Evolutionary conservation across 2,113 vertebrate genomes (phyloP).

Genomic region (Ahaetulla prasina): DNA sequence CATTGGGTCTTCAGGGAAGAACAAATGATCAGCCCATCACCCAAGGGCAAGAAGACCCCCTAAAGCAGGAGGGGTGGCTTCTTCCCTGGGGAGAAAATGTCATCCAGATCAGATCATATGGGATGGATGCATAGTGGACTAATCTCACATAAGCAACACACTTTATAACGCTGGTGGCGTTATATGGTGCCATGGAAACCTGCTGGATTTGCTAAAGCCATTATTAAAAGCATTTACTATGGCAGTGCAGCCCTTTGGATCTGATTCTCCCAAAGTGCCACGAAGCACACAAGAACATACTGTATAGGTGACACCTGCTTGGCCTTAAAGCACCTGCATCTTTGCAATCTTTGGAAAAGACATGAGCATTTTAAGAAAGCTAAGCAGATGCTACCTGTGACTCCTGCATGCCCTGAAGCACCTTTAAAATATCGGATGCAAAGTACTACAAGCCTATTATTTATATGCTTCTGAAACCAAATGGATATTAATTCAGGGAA

Average conservation of each 20-base stretch:
- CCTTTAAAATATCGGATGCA: background rate
- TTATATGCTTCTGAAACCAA: background rate
- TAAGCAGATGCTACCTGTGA: background rate
- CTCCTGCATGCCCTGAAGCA: background rate
- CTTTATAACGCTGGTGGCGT: background rate
- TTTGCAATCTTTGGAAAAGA: background rate
- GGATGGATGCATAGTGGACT: background rate
- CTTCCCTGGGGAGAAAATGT: background rate
- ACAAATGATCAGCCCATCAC: background rate
- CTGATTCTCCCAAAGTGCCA: background rate
- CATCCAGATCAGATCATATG: too few species aligned
- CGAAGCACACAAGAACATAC: background rate
- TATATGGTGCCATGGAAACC: background rate
- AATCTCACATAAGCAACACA: background rate
- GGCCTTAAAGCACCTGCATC: background rate
- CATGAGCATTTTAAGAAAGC: background rate
- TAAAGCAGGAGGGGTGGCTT: background rate
- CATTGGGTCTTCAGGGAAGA: background rate
- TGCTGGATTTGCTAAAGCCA: background rate
- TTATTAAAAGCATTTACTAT: background rate
- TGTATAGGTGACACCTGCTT: background rate
- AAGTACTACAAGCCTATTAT: background rate
- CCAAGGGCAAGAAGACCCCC: background rate
- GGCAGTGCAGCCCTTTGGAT: background rate
- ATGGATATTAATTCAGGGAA: background rate